phyloP scores from a whole-genome alignment of 2,797 vertebrate species.

The Enteromius fasciolatus region DNA sequence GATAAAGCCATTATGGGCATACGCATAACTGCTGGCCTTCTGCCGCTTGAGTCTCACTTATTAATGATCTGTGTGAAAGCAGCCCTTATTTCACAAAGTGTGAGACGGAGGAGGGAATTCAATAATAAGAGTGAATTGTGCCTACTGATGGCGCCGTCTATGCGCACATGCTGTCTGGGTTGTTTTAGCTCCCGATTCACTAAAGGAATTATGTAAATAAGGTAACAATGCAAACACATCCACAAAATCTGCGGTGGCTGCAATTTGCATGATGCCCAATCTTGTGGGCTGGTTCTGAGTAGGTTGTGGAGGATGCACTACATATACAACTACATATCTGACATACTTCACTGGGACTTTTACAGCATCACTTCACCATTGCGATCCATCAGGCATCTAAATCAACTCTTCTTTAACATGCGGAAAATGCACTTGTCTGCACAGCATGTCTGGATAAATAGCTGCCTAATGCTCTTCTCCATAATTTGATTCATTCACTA shows the following conservation, averaged over 20 bases:
- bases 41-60: conserved; percentile 66
- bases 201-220: conserved; percentile 28
- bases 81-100: conserved; percentile 60
- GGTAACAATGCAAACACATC: neutral
- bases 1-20: conserved; percentile 68
- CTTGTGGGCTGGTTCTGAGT: neutral
- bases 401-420: neutral
- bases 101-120: conserved; percentile 59
- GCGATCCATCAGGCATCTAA: neutral
- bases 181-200: neutral
- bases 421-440: neutral
- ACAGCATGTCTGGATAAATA: neutral
- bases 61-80: conserved; percentile 72
- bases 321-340: neutral
- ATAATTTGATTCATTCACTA: conserved; percentile 8
- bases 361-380: neutral
- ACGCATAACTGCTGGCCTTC: conserved; percentile 64
- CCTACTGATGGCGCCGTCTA: conserved; percentile 2
- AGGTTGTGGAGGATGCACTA: neutral
- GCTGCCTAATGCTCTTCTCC: neutral
- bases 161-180: neutral
- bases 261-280: conserved; percentile 10
- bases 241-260: conserved; percentile 53
- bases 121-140: neutral
- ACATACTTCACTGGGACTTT: neutral